Percentiles rank a stretch among this genome's conserved stretches.
Evolutionary conservation across 2,797 vertebrate genomes (phyloP).

Genomic region (Apogon hyalosoma): DNA sequence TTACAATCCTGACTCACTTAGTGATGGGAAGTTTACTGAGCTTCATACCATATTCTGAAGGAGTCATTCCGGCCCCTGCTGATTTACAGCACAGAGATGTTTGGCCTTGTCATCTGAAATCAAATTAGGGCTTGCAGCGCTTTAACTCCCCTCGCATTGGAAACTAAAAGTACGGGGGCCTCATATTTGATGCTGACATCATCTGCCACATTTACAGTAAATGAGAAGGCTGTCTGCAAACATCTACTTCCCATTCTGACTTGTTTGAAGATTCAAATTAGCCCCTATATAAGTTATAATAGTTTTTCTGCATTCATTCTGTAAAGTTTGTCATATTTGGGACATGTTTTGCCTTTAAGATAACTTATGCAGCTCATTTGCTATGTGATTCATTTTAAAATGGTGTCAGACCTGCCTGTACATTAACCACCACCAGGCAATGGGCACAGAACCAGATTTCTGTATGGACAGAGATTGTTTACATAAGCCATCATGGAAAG

Average conservation of each 20-base stretch:
- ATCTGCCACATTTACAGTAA: conserved; percentile 25
- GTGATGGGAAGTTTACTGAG: conserved; percentile 36
- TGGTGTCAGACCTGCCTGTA: conserved; percentile 55
- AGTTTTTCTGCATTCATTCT: conserved; percentile 12
- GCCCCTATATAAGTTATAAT: conserved; percentile 14
- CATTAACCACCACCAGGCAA: conserved; percentile 68
- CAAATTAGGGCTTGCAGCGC: conserved; percentile 37
- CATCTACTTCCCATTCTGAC: neutral
- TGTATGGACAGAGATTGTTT: conserved; percentile 65
- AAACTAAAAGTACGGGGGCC: conserved; percentile 25
- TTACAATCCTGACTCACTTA: conserved; percentile 26
- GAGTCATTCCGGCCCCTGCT: conserved; percentile 49
- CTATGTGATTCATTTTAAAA: conserved; percentile 52
- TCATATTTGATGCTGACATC: conserved; percentile 32
- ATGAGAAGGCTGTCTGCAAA: conserved; percentile 7
- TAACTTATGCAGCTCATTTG: conserved; percentile 59
- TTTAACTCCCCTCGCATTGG: conserved; percentile 35
- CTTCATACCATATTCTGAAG: conserved; percentile 35
- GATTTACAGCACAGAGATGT: conserved; percentile 54
- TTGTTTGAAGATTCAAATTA: conserved; percentile 23
- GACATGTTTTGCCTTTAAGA: conserved; percentile 26
- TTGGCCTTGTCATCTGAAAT: conserved; percentile 46
- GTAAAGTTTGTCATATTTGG: conserved; percentile 28
- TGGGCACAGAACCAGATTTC: conserved; percentile 60
- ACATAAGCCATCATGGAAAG: conserved; percentile 74